These are phyloP conservation scores for Urocolius indicus DNA, from an alignment of 2,113 vertebrate species.

Conservation along the genomic window DNA sequence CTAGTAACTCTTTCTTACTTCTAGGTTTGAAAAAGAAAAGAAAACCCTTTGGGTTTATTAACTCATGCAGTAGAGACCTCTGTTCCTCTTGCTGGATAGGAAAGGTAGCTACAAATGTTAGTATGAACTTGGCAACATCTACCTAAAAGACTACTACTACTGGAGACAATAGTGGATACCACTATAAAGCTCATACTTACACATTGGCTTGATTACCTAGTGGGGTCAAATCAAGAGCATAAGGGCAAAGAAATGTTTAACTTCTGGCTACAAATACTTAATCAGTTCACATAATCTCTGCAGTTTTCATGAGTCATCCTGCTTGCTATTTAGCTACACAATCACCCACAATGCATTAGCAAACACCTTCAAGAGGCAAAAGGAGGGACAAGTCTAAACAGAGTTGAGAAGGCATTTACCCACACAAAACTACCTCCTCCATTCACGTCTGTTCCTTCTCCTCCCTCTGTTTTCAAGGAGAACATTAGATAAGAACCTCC, in stretches of 20 bases:
- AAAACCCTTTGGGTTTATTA: neutral
- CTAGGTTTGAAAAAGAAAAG: neutral
- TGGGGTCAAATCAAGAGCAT: neutral
- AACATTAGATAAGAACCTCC: neutral
- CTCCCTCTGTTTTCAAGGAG: neutral
- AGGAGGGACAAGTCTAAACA: neutral
- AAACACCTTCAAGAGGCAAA: neutral
- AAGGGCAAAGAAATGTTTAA: neutral
- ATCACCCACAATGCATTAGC: neutral
- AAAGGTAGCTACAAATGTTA: neutral
- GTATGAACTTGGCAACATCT: neutral
- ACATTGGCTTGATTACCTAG: neutral
- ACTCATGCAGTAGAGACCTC: neutral
- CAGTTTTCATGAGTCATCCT: neutral
- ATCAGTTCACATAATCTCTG: neutral
- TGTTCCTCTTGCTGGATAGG: neutral
- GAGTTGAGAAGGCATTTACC: neutral
- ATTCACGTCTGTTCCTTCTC: neutral
- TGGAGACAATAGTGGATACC: neutral
- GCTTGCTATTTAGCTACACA: neutral
- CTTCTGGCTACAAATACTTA: neutral
- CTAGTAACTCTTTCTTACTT: neutral
- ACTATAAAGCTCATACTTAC: rapidly evolving
- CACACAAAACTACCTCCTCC: neutral
- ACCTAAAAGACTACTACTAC: neutral